These are phyloP conservation scores for Dryobates pubescens DNA, from an alignment of 2,797 vertebrate species.

Conservation along the genomic window DNA sequence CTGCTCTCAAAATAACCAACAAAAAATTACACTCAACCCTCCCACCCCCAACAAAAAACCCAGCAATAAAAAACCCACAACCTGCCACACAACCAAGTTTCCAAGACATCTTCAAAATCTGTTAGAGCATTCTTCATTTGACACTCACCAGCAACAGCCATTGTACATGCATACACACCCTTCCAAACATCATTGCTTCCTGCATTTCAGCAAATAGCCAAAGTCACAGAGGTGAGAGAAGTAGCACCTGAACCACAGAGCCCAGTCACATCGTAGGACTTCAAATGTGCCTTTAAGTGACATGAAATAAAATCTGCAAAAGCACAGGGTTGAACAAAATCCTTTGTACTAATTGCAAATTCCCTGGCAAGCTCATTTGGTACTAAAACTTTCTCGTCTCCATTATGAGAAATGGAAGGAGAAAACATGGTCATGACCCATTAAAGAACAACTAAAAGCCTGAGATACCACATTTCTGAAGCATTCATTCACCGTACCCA, in stretches of 20 bases:
- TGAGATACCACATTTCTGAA: background rate
- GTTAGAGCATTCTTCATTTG: background rate
- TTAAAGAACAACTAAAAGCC: background rate
- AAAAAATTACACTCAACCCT: too few species aligned
- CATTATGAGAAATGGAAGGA: background rate
- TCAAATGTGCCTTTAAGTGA: rapidly evolving
- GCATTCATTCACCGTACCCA: background rate
- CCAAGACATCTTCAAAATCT: background rate
- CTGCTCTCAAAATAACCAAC: too few species aligned
- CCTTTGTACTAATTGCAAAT: rapidly evolving
- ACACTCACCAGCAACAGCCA: background rate
- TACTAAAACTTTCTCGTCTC: background rate
- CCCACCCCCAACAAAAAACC: background rate
- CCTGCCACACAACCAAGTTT: background rate
- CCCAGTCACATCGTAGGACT: background rate
- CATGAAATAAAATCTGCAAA: background rate
- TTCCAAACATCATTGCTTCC: background rate
- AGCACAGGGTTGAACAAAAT: background rate
- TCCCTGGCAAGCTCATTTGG: rapidly evolving
- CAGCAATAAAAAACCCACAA: background rate
- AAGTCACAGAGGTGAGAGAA: background rate
- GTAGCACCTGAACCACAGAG: background rate
- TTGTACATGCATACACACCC: rapidly evolving
- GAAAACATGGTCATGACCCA: background rate
- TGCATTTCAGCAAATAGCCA: background rate